phyloP scores from a whole-genome alignment of 2,113 vertebrate genomes.

The Clarias magur region DNA sequence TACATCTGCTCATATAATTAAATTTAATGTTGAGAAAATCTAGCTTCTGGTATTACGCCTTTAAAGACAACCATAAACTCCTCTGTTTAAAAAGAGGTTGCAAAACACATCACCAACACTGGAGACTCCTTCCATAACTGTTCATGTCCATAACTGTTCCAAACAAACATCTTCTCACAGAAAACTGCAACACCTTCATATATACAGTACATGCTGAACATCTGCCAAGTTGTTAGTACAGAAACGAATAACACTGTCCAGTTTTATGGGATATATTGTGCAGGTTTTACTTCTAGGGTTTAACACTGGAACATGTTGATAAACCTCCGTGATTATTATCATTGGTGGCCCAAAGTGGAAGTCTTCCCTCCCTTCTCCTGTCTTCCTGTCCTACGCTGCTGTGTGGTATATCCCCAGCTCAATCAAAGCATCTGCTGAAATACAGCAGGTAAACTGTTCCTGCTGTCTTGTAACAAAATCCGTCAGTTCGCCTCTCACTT shows the following conservation, averaged over 20 bases:
- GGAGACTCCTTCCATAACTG: not conserved
- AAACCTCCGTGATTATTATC: not conserved
- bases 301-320: not conserved
- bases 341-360: slow-evolving; percentile 13
- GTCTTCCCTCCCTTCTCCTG: not conserved
- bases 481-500: not conserved
- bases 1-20: too few species aligned
- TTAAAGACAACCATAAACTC: not conserved
- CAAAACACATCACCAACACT: not conserved
- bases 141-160: too few species aligned
- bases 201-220: too few species aligned
- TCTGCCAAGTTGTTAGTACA: not conserved
- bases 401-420: slow-evolving; percentile 29
- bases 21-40: too few species aligned
- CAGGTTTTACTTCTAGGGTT: not conserved
- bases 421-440: not conserved
- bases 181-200: not conserved
- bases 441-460: slow-evolving; percentile 1
- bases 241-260: not conserved
- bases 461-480: not conserved
- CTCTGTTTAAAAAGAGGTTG: not conserved
- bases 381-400: not conserved
- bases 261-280: not conserved
- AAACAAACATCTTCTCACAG: not conserved
- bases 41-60: too few species aligned